Evolutionary conservation across 2,797 vertebrate genomes (phyloP).

Genomic region (Sparus aurata): DNA sequence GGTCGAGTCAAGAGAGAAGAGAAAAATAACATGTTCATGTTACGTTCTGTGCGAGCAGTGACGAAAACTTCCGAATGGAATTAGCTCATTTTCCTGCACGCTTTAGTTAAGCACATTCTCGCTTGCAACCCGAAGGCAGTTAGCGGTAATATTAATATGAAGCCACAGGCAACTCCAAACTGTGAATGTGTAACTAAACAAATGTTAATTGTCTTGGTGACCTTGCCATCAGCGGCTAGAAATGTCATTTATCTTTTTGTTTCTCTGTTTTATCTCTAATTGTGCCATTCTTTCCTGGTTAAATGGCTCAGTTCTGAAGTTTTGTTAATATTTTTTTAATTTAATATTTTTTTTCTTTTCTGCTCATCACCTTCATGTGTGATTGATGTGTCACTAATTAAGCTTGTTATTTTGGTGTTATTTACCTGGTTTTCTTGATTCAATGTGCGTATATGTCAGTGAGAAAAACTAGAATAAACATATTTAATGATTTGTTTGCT

Average conservation of each 20-base stretch:
- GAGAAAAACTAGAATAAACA: background rate
- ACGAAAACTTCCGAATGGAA: background rate
- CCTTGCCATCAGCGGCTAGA: slow-evolving; percentile 12
- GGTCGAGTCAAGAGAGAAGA: background rate
- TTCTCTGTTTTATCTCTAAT: slow-evolving; percentile 8
- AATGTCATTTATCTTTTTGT: background rate
- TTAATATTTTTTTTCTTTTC: too few species aligned
- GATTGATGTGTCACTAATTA: background rate
- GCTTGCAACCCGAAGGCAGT: slow-evolving; percentile 6
- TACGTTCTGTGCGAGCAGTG: background rate
- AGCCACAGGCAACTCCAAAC: slow-evolving; percentile 13
- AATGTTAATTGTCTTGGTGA: slow-evolving; percentile 22
- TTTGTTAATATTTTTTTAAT: background rate
- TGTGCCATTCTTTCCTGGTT: background rate
- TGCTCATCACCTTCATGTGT: background rate
- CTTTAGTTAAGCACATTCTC: background rate
- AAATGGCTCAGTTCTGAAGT: background rate
- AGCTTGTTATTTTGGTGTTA: background rate
- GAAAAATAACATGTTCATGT: too few species aligned
- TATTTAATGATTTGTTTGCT: background rate
- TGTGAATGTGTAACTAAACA: slow-evolving; percentile 8
- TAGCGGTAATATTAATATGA: slow-evolving; percentile 24
- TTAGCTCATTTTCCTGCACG: slow-evolving; percentile 1
- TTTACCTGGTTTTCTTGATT: background rate
- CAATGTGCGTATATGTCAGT: background rate